Base-by-base conservation (phyloP, 2,888 invertebrate genomes). In the Sceliomorpha sp. region DNA sequence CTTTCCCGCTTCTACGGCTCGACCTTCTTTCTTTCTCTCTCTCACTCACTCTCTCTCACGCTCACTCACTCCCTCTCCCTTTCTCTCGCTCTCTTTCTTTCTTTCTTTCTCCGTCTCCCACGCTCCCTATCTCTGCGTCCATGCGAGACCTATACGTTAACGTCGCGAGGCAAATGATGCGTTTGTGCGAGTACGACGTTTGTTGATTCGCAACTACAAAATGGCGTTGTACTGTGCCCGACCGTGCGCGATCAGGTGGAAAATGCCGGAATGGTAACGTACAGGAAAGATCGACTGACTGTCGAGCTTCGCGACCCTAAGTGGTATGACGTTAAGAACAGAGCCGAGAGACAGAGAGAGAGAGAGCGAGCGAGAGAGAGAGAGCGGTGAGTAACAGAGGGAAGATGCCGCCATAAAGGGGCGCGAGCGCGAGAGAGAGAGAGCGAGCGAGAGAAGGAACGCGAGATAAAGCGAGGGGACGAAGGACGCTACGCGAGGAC, bases 271-370 rank as follows among this genome's bases (percentile, higher is more conserved):
- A 84, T 83, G 76, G 69, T 60, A 66, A 60, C 59, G 67, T 72
- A 75, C 75, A 75, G 76, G 75, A 82, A 82, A 83, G 83, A 84
- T 83, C 84, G 84, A 84, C 83, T 81, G 83, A 82, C 83, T 81
- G 78, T 73, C 82, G 79, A 76, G 77, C 77, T 80, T 75, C 74
- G 79, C 82, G 83, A 78, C 80, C 78, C 84, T 83, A 85, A 85
- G 84, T 85, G 82, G 81, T 84, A 84, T 84, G 84, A 84, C 82
- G 84, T 84, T 84, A 82, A 81, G 82, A 84, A 82, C 83, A 74
- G 74, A 68, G 74, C 48, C 72, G 62, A 66, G 63, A 70, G 69
- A 48, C 45, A 32, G 34, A 14, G 74, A 59, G 73, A 60, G 45
- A 64, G 36, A 31, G 45, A 34, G 47, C 26, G 67, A 70, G 66